Percentiles rank a stretch among this genome's conserved stretches.
These are phyloP conservation scores for Chionoecetes opilio DNA, from an alignment of 1,140 invertebrate species.

Conservation along the genomic window DNA sequence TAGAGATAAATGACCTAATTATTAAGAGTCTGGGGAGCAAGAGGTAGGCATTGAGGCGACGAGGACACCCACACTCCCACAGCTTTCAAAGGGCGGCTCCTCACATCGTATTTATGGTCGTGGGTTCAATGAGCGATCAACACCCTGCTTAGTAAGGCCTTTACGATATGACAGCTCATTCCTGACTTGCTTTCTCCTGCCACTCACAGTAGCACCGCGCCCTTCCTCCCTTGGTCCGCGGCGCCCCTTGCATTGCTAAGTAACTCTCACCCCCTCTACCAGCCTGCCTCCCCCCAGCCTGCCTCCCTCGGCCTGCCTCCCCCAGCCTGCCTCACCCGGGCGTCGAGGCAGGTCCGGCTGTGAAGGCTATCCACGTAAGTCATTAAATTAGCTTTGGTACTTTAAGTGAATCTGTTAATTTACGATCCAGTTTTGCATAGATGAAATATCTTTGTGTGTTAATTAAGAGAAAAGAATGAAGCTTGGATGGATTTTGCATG, in stretches of 20 bases:
- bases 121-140: not conserved
- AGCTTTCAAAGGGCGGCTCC: too few species aligned
- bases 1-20: not conserved
- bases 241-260: not conserved
- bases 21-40: too few species aligned
- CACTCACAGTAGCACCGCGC: not conserved
- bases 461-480: not conserved
- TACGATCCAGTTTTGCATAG: too few species aligned
- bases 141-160: not conserved
- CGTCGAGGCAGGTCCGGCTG: too few species aligned
- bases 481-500: not conserved
- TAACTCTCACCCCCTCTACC: not conserved
- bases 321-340: not conserved
- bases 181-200: slow-evolving; percentile 6
- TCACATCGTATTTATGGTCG: too few species aligned
- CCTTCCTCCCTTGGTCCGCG: not conserved
- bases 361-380: too few species aligned
- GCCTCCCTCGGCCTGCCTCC: not conserved
- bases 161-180: not conserved
- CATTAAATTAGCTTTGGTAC: too few species aligned
- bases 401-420: too few species aligned
- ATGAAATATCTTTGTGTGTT: not conserved
- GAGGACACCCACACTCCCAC: too few species aligned
- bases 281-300: not conserved
- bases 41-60: too few species aligned